phyloP scores from a whole-genome alignment of 1,140 invertebrate genomes.

The Leptinotarsa lineolata region DNA sequence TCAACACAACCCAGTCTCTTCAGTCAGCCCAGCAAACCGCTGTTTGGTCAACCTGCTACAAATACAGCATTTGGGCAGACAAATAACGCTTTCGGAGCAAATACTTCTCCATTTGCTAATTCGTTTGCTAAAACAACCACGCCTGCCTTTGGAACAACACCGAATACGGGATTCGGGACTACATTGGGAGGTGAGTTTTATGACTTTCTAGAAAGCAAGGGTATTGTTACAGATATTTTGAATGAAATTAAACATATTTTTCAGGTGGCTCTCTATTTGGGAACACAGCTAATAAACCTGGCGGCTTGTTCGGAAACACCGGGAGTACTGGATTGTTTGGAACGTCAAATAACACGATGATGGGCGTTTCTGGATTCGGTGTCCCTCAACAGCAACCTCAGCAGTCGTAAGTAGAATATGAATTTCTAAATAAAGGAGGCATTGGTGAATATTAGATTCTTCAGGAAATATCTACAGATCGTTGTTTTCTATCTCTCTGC shows the following conservation, averaged over 20 bases:
- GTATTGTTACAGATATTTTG: neutral
- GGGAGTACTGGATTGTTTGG: constrained; percentile 63
- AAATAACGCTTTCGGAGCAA: constrained; percentile 55
- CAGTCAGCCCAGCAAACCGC: constrained; percentile 50
- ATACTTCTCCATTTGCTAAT: constrained; percentile 51
- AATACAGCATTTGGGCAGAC: constrained; percentile 59
- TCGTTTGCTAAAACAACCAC: constrained; percentile 53
- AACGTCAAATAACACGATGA: constrained; percentile 43
- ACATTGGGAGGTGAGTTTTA: constrained; percentile 20
- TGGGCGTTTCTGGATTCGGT: constrained; percentile 36
- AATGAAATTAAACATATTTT: neutral
- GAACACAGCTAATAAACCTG: constrained; percentile 35
- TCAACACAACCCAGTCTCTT: constrained; percentile 49
- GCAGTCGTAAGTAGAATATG: constrained; percentile 32
- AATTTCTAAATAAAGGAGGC: neutral
- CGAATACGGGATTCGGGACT: constrained; percentile 5
- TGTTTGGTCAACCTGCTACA: constrained; percentile 62
- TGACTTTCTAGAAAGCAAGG: too few species aligned
- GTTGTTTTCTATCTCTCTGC: too few species aligned
- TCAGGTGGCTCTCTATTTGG: constrained; percentile 32
- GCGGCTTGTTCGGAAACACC: constrained; percentile 56
- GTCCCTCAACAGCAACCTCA: constrained; percentile 37
- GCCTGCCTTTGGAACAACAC: constrained; percentile 39
- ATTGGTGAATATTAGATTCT: too few species aligned
- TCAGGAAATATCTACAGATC: too few species aligned